These are phyloP conservation scores for Orthosia incerta DNA, from an alignment of 2,888 invertebrate genomes.

Conservation along the genomic window DNA sequence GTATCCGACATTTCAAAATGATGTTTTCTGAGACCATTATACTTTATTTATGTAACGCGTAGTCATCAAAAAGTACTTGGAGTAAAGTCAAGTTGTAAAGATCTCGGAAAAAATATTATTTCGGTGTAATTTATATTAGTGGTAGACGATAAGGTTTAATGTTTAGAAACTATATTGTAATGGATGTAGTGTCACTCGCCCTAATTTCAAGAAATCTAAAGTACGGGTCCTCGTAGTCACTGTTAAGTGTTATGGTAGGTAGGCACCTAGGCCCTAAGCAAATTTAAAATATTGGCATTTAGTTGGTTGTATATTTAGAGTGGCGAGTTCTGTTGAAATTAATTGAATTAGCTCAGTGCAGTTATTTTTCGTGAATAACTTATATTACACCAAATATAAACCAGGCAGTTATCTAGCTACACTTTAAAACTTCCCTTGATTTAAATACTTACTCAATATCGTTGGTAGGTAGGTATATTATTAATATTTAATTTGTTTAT, in stretches of 20 bases:
- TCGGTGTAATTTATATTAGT: conserved; percentile 46
- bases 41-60: conserved; percentile 3
- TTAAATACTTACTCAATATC: conserved; percentile 4
- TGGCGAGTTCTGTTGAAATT: neutral
- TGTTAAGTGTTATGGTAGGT: conserved; percentile 28
- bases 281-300: conserved; percentile 47
- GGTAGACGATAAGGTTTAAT: conserved; percentile 47
- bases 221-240: conserved; percentile 66
- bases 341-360: conserved; percentile 4
- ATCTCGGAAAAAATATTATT: conserved; percentile 64
- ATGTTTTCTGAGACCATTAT: conserved; percentile 9
- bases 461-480: conserved; percentile 5
- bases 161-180: conserved; percentile 11
- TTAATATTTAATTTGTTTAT: neutral
- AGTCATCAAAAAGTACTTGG: conserved; percentile 37
- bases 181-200: conserved; percentile 32
- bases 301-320: conserved; percentile 1
- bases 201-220: conserved; percentile 55
- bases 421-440: neutral
- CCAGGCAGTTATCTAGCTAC: neutral
- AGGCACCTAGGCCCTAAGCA: conserved; percentile 14
- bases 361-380: neutral
- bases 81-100: conserved; percentile 58
- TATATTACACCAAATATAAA: conserved; percentile 5
- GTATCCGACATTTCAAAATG: neutral